Evolutionary conservation across 2,888 invertebrate genomes (phyloP).

Genomic region (Physocephala rufipes): DNA sequence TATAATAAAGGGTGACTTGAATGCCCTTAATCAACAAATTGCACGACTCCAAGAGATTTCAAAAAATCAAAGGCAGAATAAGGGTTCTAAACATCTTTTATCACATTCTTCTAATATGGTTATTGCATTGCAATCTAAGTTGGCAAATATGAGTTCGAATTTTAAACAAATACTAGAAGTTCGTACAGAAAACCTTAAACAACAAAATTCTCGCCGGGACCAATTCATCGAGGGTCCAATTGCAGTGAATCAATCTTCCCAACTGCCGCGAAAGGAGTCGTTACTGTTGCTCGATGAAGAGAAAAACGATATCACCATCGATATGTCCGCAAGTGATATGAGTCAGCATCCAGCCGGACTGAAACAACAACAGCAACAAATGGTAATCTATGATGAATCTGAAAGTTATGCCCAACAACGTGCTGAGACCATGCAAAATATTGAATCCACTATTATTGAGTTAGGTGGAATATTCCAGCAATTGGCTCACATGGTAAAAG

Average conservation of each 20-base stretch:
- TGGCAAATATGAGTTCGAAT: constrained; percentile 96
- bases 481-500: constrained; percentile 89
- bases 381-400: constrained; percentile 83
- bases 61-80: constrained; percentile 73
- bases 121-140: constrained; percentile 88
- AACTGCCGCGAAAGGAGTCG: constrained; percentile 69
- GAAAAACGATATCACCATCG: constrained; percentile 84
- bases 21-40: constrained; percentile 95
- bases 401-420: constrained; percentile 91
- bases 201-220: constrained; percentile 92
- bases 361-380: constrained; percentile 70
- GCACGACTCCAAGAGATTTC: constrained; percentile 88
- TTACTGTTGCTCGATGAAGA: constrained; percentile 67
- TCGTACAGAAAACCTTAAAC: constrained; percentile 95
- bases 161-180: constrained; percentile 98
- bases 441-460: constrained; percentile 98
- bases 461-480: constrained; percentile 98
- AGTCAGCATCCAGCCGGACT: constrained; percentile 53
- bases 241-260: constrained; percentile 68
- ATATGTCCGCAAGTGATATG: constrained; percentile 72
- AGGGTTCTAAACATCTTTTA: constrained; percentile 80
- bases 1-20: constrained; percentile 96
- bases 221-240: constrained; percentile 73
- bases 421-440: constrained; percentile 98
- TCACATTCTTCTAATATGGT: constrained; percentile 95